phyloP scores from a whole-genome alignment of 2,113 vertebrate species.

The Uria lomvia region DNA sequence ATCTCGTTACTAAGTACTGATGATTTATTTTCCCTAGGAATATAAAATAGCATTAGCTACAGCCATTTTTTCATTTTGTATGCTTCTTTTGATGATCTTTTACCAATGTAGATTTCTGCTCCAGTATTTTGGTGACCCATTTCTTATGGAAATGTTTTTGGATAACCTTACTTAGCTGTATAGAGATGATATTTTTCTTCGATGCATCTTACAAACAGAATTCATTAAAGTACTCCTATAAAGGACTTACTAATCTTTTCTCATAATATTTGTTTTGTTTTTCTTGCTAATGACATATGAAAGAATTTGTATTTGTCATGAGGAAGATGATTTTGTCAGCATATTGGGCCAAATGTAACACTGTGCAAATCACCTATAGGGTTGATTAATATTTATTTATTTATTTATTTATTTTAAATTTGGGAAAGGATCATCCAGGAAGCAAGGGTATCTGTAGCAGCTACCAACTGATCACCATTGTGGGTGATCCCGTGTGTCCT shows the following conservation, averaged over 20 bases:
- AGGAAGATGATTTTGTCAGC: neutral
- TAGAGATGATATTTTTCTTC: neutral
- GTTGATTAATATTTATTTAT: neutral
- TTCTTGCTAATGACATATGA: neutral
- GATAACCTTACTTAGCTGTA: neutral
- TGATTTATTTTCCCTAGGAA: neutral
- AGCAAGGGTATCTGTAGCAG: neutral
- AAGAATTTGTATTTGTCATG: neutral
- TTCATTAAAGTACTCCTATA: neutral
- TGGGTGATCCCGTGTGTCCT: neutral
- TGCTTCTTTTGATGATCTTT: neutral
- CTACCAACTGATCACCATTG: neutral
- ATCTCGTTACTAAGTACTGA: neutral
- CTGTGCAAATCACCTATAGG: neutral
- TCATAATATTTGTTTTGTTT: neutral
- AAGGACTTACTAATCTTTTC: neutral
- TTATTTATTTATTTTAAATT: neutral
- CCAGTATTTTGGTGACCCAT: neutral
- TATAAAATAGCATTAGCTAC: neutral
- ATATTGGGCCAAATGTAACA: neutral
- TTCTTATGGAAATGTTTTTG: neutral
- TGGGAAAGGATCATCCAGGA: neutral
- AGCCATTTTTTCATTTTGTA: neutral
- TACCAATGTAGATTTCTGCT: neutral
- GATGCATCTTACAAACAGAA: neutral